Conservation (phyloP, 2,797 vertebrate species). For the Nannoperca obscura region DNA sequence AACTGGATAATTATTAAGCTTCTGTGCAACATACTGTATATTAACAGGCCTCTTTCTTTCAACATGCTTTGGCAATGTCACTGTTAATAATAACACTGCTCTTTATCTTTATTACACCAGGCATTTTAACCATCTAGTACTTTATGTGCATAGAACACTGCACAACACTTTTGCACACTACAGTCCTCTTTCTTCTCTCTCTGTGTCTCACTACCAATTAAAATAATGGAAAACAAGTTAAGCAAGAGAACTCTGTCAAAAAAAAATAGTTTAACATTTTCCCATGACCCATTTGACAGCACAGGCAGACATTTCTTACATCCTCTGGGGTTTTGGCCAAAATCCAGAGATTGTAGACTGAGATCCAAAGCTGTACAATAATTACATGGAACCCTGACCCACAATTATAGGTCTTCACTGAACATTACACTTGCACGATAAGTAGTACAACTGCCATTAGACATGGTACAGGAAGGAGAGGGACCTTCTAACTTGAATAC, state of each 20-base stretch:
- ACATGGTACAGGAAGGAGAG: background rate
- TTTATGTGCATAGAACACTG: background rate
- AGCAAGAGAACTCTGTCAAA: constrained; percentile 10
- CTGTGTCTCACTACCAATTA: background rate
- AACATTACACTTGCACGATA: background rate
- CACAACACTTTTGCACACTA: no score
- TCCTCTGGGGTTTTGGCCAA: constrained; percentile 32
- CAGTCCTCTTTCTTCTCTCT: constrained; percentile 13
- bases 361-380: constrained; percentile 28
- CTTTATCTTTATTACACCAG: background rate
- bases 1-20: background rate
- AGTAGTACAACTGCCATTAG: constrained; percentile 17
- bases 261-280: constrained; percentile 46
- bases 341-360: constrained; percentile 36
- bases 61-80: background rate
- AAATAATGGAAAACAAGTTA: constrained; percentile 34
- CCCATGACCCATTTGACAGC: constrained; percentile 62
- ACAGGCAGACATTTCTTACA: constrained; percentile 24
- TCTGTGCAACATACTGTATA: background rate
- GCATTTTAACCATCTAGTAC: background rate
- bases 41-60: background rate
- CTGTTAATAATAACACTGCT: background rate
- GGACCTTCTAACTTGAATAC: background rate
- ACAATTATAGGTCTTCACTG: constrained; percentile 5
- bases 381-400: constrained; percentile 10